phyloP scores from a whole-genome alignment of 1,140 invertebrate species.

The Phocides pigmalion region DNA sequence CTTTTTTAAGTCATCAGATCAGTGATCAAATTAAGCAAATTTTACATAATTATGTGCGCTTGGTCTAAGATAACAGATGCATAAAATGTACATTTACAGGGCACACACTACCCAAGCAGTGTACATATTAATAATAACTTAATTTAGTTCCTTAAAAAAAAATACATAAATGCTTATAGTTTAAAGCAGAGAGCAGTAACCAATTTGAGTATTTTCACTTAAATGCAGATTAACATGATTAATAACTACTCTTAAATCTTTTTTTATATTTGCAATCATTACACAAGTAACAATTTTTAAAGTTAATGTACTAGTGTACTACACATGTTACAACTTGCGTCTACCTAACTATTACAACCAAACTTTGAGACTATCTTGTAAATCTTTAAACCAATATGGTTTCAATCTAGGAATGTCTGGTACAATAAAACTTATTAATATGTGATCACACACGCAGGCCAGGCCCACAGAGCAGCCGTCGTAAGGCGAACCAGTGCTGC shows the following conservation, averaged over 20 bases:
- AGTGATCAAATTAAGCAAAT: too few species aligned
- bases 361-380: slow-evolving; percentile 24
- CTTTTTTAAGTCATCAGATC: too few species aligned
- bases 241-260: background rate
- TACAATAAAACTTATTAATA: slow-evolving; percentile 22
- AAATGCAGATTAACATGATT: slow-evolving; percentile 22
- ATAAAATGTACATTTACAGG: background rate
- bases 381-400: slow-evolving; percentile 19
- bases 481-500: slow-evolving; percentile 8
- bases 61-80: too few species aligned
- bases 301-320: background rate
- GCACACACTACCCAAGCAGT: background rate
- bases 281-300: background rate
- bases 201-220: slow-evolving; percentile 31
- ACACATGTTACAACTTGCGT: background rate
- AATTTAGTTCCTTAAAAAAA: background rate
- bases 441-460: slow-evolving; percentile 14
- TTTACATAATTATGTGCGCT: too few species aligned
- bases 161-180: slow-evolving; percentile 9
- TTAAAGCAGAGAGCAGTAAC: slow-evolving; percentile 33
- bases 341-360: slow-evolving; percentile 27
- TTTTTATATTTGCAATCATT: background rate
- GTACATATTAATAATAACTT: too few species aligned
- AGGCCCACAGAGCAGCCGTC: slow-evolving; percentile 4
- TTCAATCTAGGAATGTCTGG: slow-evolving; percentile 30